Conservation (phyloP, 2,888 invertebrate genomes). For the Philonicus albiceps region DNA sequence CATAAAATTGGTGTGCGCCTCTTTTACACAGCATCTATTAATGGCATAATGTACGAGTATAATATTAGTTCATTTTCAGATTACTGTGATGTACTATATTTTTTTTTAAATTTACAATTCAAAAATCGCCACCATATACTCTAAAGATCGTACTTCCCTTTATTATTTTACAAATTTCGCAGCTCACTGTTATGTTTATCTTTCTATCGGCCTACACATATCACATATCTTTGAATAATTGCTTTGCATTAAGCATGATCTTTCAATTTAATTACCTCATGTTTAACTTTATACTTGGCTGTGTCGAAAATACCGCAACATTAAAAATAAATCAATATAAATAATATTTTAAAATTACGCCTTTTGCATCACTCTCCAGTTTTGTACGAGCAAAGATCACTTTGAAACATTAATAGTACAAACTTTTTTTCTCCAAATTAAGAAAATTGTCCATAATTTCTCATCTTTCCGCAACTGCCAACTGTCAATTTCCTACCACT, state of each 20-base stretch:
- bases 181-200: conserved; percentile 19
- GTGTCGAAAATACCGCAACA: neutral
- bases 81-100: too few species aligned
- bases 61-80: too few species aligned
- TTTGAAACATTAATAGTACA: neutral
- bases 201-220: conserved; percentile 3
- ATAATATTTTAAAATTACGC: neutral
- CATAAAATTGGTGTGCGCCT: too few species aligned
- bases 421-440: neutral
- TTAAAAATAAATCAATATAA: neutral
- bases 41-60: too few species aligned
- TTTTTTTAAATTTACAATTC: too few species aligned
- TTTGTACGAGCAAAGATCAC: neutral
- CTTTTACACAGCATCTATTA: too few species aligned
- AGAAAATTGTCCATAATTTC: neutral
- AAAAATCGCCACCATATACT: too few species aligned
- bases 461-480: neutral
- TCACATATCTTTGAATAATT: neutral
- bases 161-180: neutral
- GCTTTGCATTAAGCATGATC: neutral
- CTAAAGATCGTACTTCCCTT: neutral
- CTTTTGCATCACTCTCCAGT: neutral
- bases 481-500: neutral
- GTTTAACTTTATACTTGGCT: neutral
- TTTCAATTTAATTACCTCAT: neutral